Base-by-base conservation (phyloP, 1,140 invertebrate genomes). In the Charaxes varanes region DNA sequence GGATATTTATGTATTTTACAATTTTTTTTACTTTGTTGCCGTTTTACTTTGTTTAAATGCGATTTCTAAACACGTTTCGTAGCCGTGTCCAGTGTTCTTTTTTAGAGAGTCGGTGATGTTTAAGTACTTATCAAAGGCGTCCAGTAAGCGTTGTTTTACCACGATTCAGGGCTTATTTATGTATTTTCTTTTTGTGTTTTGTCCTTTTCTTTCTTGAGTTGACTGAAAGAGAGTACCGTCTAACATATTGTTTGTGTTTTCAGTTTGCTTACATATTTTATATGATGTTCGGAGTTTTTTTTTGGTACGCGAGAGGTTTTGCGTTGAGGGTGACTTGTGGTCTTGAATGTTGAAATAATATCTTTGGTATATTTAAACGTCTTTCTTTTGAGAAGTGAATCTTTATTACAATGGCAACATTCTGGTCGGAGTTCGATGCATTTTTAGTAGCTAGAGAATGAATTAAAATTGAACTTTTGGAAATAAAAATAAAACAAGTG, bases 181-280 rank as follows among this genome's bases (percentile, higher is more conserved):
- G 15, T 33, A 13, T 26, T 43, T 31, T 12, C 16, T 30, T 38
- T 24, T 15, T 21, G 15, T 37, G 26, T 33, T 27, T 32, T 32
- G 16, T 45, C 7, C 15, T 5, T 18, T 28, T 31, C 42, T 44
- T 37, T 22, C 27, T 18, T 24, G 14, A 31, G 13, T 36, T 31
- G 23, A 23, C 12, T 17, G 16, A 12, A 27, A 13, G 26, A 28
- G 26, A 28, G 12, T 28, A 28, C 26, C 11, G 12, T 28, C 13
- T 15, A 28, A 12, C 24, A 24, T 34, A 27, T 32, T 48, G 35
- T 41, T 44, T 46, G 32, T 38, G 45, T 56, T 54, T 53, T 33
- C 37, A 46, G 35, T 57, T 46, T 44, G 49, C 49, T 43, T 52
- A 42, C 21, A 52, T 44, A 52, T 56, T 56, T 52, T 59, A 50